Evolutionary conservation across 2,888 invertebrate species (phyloP).

Genomic region (Augiades crinisus): DNA sequence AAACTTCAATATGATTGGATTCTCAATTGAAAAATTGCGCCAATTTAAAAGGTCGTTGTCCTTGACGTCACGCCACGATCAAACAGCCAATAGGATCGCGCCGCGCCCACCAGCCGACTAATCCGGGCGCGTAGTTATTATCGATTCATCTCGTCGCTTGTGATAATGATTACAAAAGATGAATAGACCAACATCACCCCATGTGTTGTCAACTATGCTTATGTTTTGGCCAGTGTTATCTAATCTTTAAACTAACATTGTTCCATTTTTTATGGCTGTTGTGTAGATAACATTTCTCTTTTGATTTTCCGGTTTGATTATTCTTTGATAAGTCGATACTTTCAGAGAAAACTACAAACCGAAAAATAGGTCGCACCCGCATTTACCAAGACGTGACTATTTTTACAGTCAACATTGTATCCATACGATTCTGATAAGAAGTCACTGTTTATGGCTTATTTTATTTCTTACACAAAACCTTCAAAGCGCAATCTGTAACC

Average conservation of each 20-base stretch:
- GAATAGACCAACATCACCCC: background rate
- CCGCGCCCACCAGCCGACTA: conserved; percentile 55
- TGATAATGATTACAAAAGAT: conserved; percentile 33
- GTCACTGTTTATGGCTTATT: too few species aligned
- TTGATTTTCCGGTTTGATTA: too few species aligned
- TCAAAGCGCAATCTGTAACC: background rate
- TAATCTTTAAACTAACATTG: background rate
- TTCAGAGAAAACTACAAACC: too few species aligned
- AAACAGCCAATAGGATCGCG: conserved; percentile 46
- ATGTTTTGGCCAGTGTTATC: background rate
- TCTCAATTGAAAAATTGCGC: conserved; percentile 65
- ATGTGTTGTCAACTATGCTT: background rate
- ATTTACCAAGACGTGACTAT: too few species aligned
- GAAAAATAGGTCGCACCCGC: too few species aligned
- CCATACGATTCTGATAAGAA: too few species aligned
- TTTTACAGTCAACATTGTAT: too few species aligned
- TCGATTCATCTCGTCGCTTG: conserved; percentile 50
- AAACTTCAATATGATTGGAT: conserved; percentile 36
- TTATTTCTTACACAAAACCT: too few species aligned
- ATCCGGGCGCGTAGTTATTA: conserved; percentile 45
- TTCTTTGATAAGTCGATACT: too few species aligned
- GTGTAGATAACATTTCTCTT: too few species aligned
- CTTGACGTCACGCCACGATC: conserved; percentile 50
- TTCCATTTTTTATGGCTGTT: background rate
- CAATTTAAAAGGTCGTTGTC: conserved; percentile 61